A percentile compares a stretch with the other conserved stretches of the same genome.
Conservation (phyloP, 1,140 invertebrate species). For the Eueides isabella region DNA sequence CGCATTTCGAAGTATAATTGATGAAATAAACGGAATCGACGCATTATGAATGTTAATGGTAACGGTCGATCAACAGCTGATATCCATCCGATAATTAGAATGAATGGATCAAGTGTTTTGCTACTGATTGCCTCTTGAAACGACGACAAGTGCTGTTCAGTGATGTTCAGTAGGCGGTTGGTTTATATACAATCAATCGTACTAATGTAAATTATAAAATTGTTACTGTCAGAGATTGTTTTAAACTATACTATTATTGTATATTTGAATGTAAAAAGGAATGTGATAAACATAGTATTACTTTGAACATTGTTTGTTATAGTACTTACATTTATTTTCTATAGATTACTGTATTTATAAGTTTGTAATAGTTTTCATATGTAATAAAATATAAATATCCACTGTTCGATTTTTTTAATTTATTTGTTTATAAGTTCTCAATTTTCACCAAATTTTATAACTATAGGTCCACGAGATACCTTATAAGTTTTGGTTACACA, state of each 20-base stretch:
- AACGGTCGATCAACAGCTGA: conserved; percentile 51
- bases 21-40: conserved; percentile 69
- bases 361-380: too few species aligned
- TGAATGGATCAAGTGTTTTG: conserved; percentile 57
- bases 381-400: too few species aligned
- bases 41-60: conserved; percentile 70
- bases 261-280: too few species aligned
- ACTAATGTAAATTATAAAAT: not conserved
- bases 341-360: too few species aligned
- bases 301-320: too few species aligned
- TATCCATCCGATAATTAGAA: conserved; percentile 66
- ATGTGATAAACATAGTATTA: too few species aligned
- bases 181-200: not conserved
- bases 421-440: too few species aligned
- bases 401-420: too few species aligned
- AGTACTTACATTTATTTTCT: too few species aligned
- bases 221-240: not conserved
- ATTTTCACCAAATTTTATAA: too few species aligned
- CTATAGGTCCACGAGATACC: too few species aligned
- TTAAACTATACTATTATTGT: not conserved
- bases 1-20: conserved; percentile 62
- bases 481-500: too few species aligned
- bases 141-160: conserved; percentile 38
- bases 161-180: not conserved
- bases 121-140: conserved; percentile 54